Evolutionary conservation across 2,888 invertebrate genomes (phyloP).

Genomic region (Lochmaea capreae): DNA sequence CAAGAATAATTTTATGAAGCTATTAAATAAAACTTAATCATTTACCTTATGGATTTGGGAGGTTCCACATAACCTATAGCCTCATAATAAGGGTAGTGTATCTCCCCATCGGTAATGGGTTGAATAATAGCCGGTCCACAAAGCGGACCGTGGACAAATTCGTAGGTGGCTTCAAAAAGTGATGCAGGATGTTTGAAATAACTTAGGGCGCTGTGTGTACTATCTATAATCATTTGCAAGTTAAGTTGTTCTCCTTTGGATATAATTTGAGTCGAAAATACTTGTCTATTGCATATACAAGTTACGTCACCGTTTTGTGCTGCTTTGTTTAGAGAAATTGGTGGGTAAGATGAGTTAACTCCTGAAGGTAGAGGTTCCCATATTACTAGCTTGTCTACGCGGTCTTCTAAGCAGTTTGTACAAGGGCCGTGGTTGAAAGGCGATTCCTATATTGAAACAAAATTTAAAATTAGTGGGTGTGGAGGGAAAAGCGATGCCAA

Average conservation of each 20-base stretch:
- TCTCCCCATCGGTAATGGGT: slow-evolving; percentile 85
- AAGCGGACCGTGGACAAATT: slow-evolving; percentile 89
- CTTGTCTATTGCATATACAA: slow-evolving; percentile 78
- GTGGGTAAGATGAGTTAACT: slow-evolving; percentile 63
- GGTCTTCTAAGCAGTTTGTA: slow-evolving; percentile 87
- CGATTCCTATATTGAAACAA: slow-evolving; percentile 69
- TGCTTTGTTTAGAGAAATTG: slow-evolving; percentile 70
- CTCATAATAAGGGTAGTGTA: slow-evolving; percentile 88
- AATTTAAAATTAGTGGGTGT: neutral
- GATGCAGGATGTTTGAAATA: slow-evolving; percentile 89
- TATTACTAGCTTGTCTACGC: slow-evolving; percentile 84
- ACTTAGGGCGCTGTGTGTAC: slow-evolving; percentile 85
- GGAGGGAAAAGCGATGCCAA: too few relatives aligned
- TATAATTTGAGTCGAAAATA: slow-evolving; percentile 74
- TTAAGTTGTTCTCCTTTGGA: slow-evolving; percentile 85
- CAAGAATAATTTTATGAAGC: slow-evolving; percentile 35
- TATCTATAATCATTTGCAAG: slow-evolving; percentile 84
- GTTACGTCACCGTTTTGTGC: slow-evolving; percentile 78
- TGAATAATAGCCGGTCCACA: slow-evolving; percentile 87
- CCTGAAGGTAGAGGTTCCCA: slow-evolving; percentile 76
- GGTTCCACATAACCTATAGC: slow-evolving; percentile 77
- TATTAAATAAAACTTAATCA: neutral
- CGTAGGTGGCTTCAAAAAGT: slow-evolving; percentile 87
- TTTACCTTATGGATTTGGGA: slow-evolving; percentile 71
- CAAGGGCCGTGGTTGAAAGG: slow-evolving; percentile 84